Conservation (phyloP, 2,797 vertebrate genomes). For the Pogoniulus pusillus region DNA sequence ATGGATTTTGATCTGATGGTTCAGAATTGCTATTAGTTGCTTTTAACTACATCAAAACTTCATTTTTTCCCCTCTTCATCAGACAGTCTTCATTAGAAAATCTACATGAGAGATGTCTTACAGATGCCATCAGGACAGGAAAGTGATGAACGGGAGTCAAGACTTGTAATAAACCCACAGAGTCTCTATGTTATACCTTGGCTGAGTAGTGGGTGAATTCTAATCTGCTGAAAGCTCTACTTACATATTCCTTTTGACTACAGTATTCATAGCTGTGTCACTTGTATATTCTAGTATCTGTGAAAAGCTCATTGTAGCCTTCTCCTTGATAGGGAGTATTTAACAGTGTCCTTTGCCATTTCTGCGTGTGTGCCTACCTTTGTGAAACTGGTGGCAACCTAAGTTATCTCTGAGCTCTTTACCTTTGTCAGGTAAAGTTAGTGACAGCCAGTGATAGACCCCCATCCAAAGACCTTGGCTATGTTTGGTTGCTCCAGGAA, state of each 20-base stretch:
- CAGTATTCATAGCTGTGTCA: background rate
- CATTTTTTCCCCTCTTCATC: background rate
- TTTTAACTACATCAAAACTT: background rate
- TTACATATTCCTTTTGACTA: background rate
- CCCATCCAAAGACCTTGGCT: background rate
- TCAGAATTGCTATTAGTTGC: background rate
- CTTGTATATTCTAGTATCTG: background rate
- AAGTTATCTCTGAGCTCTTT: background rate
- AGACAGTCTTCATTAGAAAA: background rate
- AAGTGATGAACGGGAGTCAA: background rate
- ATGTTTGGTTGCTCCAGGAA: background rate
- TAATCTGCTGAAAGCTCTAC: background rate
- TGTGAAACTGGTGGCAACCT: background rate
- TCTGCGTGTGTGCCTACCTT: background rate
- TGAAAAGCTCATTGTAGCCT: background rate
- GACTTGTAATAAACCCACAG: background rate
- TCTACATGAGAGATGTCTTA: background rate
- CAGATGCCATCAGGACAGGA: background rate
- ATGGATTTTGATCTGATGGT: background rate
- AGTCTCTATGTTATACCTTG: fast-evolving
- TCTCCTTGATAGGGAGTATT: background rate
- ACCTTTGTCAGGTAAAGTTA: background rate
- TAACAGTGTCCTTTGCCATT: background rate
- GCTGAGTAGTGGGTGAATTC: background rate
- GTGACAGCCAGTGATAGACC: background rate